Evolutionary conservation across 2,888 invertebrate species (phyloP).

Genomic region (Dryadula phaetusa): DNA sequence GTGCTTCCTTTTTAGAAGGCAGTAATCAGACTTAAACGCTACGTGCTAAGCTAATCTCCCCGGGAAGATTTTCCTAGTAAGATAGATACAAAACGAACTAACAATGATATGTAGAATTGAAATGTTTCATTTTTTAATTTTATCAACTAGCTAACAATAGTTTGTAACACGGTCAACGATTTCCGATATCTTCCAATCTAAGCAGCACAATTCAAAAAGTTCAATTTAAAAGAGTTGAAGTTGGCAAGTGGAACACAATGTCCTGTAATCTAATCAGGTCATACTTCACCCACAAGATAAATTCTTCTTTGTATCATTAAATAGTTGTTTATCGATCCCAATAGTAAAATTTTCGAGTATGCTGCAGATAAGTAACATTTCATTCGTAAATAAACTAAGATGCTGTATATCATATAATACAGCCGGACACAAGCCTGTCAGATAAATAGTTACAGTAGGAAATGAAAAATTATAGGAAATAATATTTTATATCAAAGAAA

Average conservation of each 20-base stretch:
- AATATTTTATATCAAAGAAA: neutral
- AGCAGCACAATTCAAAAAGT: constrained; percentile 29
- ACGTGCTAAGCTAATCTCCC: constrained; percentile 16
- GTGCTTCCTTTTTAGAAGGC: constrained; percentile 34
- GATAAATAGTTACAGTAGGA: neutral
- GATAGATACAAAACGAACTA: neutral
- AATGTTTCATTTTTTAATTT: neutral
- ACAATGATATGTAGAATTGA: neutral
- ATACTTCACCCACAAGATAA: constrained; percentile 55
- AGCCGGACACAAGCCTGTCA: neutral
- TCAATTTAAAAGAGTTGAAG: constrained; percentile 34
- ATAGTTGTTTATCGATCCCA: constrained; percentile 35
- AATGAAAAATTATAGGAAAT: neutral
- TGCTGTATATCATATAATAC: neutral
- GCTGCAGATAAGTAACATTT: neutral
- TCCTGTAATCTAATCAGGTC: constrained; percentile 71
- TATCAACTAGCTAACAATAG: constrained; percentile 1
- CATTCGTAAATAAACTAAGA: neutral
- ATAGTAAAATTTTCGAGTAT: neutral
- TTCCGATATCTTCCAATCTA: constrained; percentile 15
- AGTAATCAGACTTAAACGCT: constrained; percentile 3
- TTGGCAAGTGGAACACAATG: constrained; percentile 73
- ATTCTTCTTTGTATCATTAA: constrained; percentile 45
- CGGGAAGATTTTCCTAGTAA: neutral
- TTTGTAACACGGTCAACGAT: constrained; percentile 10